Evolutionary conservation across 2,888 invertebrate genomes (phyloP).

Genomic region (Xylota sylvarum): DNA sequence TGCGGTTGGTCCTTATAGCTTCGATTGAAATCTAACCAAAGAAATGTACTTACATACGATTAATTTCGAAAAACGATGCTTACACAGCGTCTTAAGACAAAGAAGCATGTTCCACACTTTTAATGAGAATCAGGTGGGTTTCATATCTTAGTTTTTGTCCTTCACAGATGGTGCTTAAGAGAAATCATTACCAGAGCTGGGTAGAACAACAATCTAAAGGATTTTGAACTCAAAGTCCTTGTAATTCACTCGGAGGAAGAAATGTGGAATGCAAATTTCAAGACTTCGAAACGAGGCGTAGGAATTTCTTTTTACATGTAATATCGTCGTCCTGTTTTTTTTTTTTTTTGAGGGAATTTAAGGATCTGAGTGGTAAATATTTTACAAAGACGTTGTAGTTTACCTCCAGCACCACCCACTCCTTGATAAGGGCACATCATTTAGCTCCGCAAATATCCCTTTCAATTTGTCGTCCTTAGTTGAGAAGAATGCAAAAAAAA

Average conservation of each 20-base stretch:
- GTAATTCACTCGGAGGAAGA: neutral
- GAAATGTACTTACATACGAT: neutral
- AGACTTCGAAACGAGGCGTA: neutral
- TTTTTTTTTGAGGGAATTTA: constrained; percentile 8
- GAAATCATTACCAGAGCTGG: constrained; percentile 8
- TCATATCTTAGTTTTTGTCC: constrained; percentile 13
- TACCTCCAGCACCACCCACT: neutral
- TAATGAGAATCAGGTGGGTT: constrained; percentile 21
- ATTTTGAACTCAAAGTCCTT: constrained; percentile 35
- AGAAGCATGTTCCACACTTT: neutral
- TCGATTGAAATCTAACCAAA: constrained; percentile 9
- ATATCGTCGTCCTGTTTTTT: neutral
- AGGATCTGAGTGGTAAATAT: constrained; percentile 35
- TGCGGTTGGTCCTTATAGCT: constrained; percentile 21
- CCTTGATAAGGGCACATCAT: constrained; percentile 16
- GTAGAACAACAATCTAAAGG: constrained; percentile 24
- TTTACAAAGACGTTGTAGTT: neutral
- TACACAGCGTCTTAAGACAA: constrained; percentile 28
- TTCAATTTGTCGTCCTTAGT: constrained; percentile 38
- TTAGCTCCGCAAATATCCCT: constrained; percentile 34
- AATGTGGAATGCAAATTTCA: constrained; percentile 18
- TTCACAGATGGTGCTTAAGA: neutral
- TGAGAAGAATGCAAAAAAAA: neutral
- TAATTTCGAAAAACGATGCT: constrained; percentile 16
- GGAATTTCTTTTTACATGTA: neutral